Evolutionary conservation across 1,140 invertebrate genomes (phyloP).

Genomic region (Littorina saxatilis): DNA sequence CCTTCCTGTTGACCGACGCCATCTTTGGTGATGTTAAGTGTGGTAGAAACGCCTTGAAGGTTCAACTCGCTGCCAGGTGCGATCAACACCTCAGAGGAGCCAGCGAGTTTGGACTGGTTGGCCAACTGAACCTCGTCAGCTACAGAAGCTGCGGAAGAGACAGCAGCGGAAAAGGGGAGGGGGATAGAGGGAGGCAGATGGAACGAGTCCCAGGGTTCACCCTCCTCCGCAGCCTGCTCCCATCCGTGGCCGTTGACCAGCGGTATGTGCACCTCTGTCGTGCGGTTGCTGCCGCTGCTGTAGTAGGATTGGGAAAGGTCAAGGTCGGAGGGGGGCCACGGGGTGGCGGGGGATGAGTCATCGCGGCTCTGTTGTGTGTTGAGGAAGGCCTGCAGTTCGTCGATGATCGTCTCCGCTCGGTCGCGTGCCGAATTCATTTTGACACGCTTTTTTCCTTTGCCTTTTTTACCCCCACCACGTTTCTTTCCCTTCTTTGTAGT

Average conservation of each 20-base stretch:
- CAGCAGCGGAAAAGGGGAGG: not conserved
- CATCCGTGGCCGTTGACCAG: constrained; percentile 1
- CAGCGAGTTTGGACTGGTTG: not conserved
- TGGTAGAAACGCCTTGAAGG: not conserved
- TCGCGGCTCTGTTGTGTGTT: constrained; percentile 23
- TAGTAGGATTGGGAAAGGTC: constrained; percentile 1
- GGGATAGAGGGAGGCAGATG: not conserved
- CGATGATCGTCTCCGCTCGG: constrained; percentile 32
- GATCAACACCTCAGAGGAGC: constrained; percentile 7
- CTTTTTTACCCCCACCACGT: too few relatives aligned
- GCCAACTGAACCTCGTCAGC: not conserved
- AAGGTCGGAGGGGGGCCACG: not conserved
- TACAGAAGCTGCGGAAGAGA: not conserved
- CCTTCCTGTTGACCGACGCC: not conserved
- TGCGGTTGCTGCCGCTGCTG: not conserved
- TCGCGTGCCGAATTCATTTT: constrained; percentile 28
- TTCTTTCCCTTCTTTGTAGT: too few relatives aligned
- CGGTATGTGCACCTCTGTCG: not conserved
- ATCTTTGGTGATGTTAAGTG: not conserved
- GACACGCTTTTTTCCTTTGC: too few relatives aligned
- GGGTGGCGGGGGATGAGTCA: not conserved
- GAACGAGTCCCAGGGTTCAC: not conserved
- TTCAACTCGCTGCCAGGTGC: not conserved
- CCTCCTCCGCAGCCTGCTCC: not conserved
- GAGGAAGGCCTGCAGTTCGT: constrained; percentile 30